Conservation (phyloP, 2,888 invertebrate genomes). For the Argyra leucocephala region DNA sequence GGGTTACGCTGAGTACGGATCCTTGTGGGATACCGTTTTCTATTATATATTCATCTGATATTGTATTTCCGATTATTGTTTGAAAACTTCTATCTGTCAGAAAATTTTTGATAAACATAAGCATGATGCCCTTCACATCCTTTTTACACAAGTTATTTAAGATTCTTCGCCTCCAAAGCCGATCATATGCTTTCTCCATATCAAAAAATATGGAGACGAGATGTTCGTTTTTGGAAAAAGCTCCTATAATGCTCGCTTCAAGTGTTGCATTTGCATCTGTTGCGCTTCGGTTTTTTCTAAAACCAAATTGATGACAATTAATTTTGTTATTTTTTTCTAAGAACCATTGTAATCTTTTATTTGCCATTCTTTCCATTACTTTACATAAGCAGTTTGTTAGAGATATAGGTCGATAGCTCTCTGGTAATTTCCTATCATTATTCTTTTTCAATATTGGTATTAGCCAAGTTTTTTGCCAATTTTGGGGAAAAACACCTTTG, state of each 20-base stretch:
- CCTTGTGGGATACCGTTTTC: conserved; percentile 11
- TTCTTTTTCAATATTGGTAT: background rate
- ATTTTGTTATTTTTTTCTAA: background rate
- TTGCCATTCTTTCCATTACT: conserved; percentile 9
- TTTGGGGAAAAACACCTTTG: background rate
- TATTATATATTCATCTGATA: background rate
- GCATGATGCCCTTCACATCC: background rate
- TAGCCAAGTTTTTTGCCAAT: background rate
- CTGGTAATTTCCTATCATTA: background rate
- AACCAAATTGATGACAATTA: background rate
- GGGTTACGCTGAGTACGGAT: background rate
- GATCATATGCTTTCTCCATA: conserved; percentile 11
- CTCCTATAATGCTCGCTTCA: background rate
- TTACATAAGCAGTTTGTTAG: conserved; percentile 9
- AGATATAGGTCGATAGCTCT: conserved; percentile 8
- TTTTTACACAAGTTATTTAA: background rate
- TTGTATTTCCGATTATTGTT: background rate
- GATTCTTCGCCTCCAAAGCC: background rate
- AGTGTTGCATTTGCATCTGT: background rate
- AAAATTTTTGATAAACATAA: background rate
- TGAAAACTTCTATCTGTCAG: background rate
- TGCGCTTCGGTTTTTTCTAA: background rate
- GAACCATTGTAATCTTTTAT: background rate
- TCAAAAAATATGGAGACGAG: conserved; percentile 2
- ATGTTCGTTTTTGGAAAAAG: background rate